phyloP scores from a whole-genome alignment of 1,140 invertebrate species.

The Nautilus pompilius region DNA sequence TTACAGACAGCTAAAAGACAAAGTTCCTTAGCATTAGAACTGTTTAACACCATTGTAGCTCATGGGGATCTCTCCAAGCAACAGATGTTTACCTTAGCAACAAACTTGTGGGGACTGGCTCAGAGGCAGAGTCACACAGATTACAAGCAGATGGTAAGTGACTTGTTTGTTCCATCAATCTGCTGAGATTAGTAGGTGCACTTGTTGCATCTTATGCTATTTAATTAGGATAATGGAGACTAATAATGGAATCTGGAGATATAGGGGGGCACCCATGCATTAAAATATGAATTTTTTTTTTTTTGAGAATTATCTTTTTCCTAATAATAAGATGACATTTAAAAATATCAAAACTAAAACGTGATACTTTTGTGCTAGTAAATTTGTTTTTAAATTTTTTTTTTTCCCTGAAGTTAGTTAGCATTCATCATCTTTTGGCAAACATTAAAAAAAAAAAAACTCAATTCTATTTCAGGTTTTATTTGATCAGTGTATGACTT shows the following conservation, averaged over 20 bases:
- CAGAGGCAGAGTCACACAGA: constrained; percentile 62
- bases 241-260: background rate
- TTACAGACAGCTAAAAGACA: constrained; percentile 49
- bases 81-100: constrained; percentile 64
- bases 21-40: constrained; percentile 67
- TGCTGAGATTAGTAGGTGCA: background rate
- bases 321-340: too few species aligned
- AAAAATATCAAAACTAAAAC: too few species aligned
- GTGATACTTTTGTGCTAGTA: too few species aligned
- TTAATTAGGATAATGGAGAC: background rate
- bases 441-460: too few species aligned
- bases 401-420: too few species aligned
- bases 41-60: constrained; percentile 70
- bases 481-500: too few species aligned
- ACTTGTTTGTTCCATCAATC: background rate
- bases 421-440: too few species aligned
- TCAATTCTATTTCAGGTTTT: too few species aligned
- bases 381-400: too few species aligned
- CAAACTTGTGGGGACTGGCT: constrained; percentile 78
- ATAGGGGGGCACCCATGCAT: too few species aligned
- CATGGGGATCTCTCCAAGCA: constrained; percentile 67
- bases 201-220: background rate
- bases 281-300: too few species aligned
- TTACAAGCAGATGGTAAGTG: constrained; percentile 43
- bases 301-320: too few species aligned